Base-by-base conservation (phyloP, 2,888 invertebrate species). In the Incurvaria masculella region DNA sequence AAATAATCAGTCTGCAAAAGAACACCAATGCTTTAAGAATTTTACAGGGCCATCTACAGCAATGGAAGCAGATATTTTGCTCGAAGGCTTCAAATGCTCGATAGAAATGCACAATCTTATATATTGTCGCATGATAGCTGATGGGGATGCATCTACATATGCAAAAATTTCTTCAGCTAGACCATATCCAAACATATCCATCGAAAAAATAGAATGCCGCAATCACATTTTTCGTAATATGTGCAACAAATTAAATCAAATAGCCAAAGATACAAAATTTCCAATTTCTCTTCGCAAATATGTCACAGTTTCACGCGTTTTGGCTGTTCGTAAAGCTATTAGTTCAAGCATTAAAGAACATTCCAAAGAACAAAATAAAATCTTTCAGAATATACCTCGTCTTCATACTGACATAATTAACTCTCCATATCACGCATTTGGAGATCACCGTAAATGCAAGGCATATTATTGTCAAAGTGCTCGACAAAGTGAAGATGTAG, bases 71-170 rank as follows among this genome's bases (percentile, higher is more conserved):
- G 17, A n/a, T 8, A 26, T 41, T 5, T 2, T 52, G 5, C 42
- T 48, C 17, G 51, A 51, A 26, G 51, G 54, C 16, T 54, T 54
- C 44, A 52, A 54, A 27, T 17, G 14, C 8, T 54, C 52, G 2
- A 10, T 50, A 20, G 21, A 16, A 2, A 42, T 6, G 6, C 45
- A 50, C 10, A 26, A 21, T 18, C 3, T 54, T 2, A 50, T 54
- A 19, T 54, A 54, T 38, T 26, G 27, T 11, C 49, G 17, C 26
- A 16, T 54, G 17, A 47, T 54, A 18, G 46, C 49, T 20, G 52
- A 53, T 21, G 54, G 52, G 4, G 51, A 52, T 23, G 45, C 54
- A 1, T 49, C 50, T 16, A 51, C 48, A 14, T 44, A 44, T 40
- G 21, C 2, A 8, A 48, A 16, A 17, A 41, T 44, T 14, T 33